A percentile compares a stretch with the other conserved stretches of the same genome.
phyloP scores from a whole-genome alignment of 2,797 vertebrate species.

The Enteromius argenteus region DNA sequence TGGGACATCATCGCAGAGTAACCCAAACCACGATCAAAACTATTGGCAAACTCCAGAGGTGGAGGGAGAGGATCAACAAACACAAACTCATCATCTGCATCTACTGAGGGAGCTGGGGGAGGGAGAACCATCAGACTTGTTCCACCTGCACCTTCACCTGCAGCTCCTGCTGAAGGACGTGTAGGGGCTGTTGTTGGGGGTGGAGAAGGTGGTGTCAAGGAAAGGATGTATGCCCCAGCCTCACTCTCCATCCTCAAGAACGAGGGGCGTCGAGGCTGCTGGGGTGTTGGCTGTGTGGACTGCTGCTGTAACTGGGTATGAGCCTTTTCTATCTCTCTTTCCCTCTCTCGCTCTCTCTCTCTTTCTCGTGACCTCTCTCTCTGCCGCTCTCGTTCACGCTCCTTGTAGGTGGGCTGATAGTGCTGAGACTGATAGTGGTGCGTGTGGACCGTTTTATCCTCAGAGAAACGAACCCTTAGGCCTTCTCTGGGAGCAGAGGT shows the following conservation, averaged over 20 bases:
- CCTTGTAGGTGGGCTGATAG: conserved; percentile 78
- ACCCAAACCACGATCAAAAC: conserved; percentile 82
- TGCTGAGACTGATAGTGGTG: conserved; percentile 81
- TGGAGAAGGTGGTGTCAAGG: conserved; percentile 80
- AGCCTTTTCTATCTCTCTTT: conserved; percentile 70
- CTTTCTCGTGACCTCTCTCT: conserved; percentile 69
- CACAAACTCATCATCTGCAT: conserved; percentile 90
- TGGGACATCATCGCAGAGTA: conserved; percentile 66
- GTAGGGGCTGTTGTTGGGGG: conserved; percentile 65
- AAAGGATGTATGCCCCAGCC: conserved; percentile 76
- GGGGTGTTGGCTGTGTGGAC: conserved; percentile 66
- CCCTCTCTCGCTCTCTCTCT: conserved; percentile 62
- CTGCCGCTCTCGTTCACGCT: conserved; percentile 71
- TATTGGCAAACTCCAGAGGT: conserved; percentile 91
- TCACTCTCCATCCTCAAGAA: conserved; percentile 84
- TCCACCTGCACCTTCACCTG: conserved; percentile 71
- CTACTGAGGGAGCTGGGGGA: conserved; percentile 90
- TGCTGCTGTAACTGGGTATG: conserved; percentile 67
- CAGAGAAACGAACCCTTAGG: conserved; percentile 81
- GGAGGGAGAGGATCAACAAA: conserved; percentile 90
- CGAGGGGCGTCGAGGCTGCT: conserved; percentile 74
- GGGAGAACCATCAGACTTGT: conserved; percentile 86
- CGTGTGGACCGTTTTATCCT: conserved; percentile 81
- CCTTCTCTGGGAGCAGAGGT: conserved; percentile 72
- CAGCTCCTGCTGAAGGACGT: conserved; percentile 60